Percentiles rank a stretch among this genome's conserved stretches.
Evolutionary conservation across 2,888 invertebrate genomes (phyloP).

Genomic region (Cheilosia urbana): DNA sequence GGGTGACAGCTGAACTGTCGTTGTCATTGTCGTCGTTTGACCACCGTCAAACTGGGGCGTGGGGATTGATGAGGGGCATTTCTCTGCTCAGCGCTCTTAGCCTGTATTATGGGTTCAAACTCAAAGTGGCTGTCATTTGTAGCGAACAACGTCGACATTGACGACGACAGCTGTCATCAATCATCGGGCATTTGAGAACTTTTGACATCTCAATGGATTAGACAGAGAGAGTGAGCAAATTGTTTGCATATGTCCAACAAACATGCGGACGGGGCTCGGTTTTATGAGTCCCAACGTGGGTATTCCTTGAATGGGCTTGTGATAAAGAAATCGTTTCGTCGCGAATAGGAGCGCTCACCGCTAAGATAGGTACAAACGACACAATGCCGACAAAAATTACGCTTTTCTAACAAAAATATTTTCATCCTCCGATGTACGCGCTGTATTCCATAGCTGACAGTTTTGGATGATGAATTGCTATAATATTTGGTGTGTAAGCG

Average conservation of each 20-base stretch:
- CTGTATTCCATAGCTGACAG: conserved; percentile 36
- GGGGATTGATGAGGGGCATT: conserved; percentile 58
- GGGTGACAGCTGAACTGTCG: conserved; percentile 61
- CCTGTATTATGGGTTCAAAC: conserved; percentile 35
- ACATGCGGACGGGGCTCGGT: conserved; percentile 20
- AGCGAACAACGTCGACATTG: conserved; percentile 31
- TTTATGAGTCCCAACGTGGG: conserved; percentile 53
- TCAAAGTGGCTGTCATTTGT: conserved; percentile 63
- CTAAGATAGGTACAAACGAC: background rate
- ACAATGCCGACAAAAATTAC: conserved; percentile 22
- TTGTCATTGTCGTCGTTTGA: conserved; percentile 31
- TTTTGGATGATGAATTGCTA: conserved; percentile 46
- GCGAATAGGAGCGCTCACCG: conserved; percentile 27
- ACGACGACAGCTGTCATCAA: conserved; percentile 69
- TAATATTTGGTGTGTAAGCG: conserved; percentile 14
- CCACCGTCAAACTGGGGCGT: conserved; percentile 46
- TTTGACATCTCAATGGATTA: conserved; percentile 73
- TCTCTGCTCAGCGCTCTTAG: conserved; percentile 6
- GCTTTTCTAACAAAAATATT: conserved; percentile 17
- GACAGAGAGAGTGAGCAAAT: conserved; percentile 33
- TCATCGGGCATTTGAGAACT: conserved; percentile 68
- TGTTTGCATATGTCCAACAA: conserved; percentile 60
- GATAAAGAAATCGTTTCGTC: conserved; percentile 51
- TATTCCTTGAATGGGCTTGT: conserved; percentile 10
- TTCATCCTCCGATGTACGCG: background rate